Base-by-base conservation (phyloP, 2,888 invertebrate genomes). In the Liopterus haemorrhoidalis region DNA sequence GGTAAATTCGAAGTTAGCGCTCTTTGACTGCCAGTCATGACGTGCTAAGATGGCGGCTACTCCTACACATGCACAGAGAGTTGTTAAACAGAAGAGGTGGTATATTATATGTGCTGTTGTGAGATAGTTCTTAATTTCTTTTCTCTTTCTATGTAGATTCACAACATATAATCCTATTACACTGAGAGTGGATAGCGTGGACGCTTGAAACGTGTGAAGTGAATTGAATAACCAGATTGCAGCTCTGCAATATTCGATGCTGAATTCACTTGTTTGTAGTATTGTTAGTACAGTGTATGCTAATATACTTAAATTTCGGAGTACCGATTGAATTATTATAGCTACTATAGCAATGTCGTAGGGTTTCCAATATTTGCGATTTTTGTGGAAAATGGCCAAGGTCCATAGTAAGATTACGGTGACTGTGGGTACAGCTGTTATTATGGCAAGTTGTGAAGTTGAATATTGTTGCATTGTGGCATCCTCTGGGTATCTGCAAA, bases 341-440 rank as follows among this genome's bases (percentile, higher is more conserved):
- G 70, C 68, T 15, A 72, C 66, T 37, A 74, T 64, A 38, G 73
- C 69, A 25, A 73, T 67, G 59, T 75, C 75, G 58, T 71, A 70
- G 2, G 73, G 67, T 19, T 70, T 64, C 74, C 74, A 74, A 51
- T 65, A 61, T 37, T 65, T 64, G 16, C 71, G 64, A 58, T 72
- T 71, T 46, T 69, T 69, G 60, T 72, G 71, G 58, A 73, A 70
- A 22, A 74, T 70, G 27, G 69, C 66, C 16, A 73, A 59, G 1
- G 70, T 70, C 72, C 72, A 72, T 45, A 67, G 55, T 22, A 73
- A 60, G 27, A 70, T 61, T 28, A 71, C 68, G 18, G 70, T 64
- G 16, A 68, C 63, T 44, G 71, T 61, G 16, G 72, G 71, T 14
- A 71, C 60, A 30, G 68, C 66, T 39, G 70, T 65, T 41, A 70